Conservation (phyloP, 1,140 invertebrate species). For the Cataglyphis hispanica region DNA sequence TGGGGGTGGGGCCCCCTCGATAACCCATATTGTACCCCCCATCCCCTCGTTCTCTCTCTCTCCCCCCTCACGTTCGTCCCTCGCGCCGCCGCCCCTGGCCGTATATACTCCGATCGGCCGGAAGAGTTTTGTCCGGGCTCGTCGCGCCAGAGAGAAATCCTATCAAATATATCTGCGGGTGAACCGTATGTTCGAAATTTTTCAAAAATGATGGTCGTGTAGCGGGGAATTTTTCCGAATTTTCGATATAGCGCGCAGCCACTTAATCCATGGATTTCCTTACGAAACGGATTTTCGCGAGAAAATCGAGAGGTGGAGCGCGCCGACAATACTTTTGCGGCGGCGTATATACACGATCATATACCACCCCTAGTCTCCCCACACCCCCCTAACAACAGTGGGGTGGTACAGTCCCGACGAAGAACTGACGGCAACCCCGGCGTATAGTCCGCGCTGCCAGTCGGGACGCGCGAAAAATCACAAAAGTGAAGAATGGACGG, state of each 20-base stretch:
- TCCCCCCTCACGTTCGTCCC: constrained; percentile 66
- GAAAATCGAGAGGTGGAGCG: constrained; percentile 84
- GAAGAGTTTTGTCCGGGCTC: constrained; percentile 83
- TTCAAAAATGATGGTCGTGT: constrained; percentile 82
- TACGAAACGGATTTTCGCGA: constrained; percentile 79
- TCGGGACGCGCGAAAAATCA: constrained; percentile 65
- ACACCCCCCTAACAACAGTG: constrained; percentile 85
- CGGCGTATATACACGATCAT: constrained; percentile 86
- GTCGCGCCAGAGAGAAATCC: constrained; percentile 81
- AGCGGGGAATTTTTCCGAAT: constrained; percentile 78
- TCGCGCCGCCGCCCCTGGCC: constrained; percentile 83
- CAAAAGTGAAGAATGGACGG: constrained; percentile 68
- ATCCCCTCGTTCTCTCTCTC: constrained; percentile 72
- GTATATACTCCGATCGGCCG: constrained; percentile 85
- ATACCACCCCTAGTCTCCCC: constrained; percentile 87
- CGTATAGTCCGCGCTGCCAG: constrained; percentile 77
- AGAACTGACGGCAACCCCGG: constrained; percentile 78
- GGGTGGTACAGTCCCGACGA: constrained; percentile 85
- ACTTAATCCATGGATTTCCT: constrained; percentile 25
- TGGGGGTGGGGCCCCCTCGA: constrained; percentile 85
- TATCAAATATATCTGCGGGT: constrained; percentile 65
- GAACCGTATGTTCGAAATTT: constrained; percentile 76
- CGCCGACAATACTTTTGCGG: constrained; percentile 85
- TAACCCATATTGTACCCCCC: constrained; percentile 87
- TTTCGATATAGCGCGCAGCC: constrained; percentile 76